phyloP scores from a whole-genome alignment of 2,888 invertebrate species.

The Pyralis farinalis region DNA sequence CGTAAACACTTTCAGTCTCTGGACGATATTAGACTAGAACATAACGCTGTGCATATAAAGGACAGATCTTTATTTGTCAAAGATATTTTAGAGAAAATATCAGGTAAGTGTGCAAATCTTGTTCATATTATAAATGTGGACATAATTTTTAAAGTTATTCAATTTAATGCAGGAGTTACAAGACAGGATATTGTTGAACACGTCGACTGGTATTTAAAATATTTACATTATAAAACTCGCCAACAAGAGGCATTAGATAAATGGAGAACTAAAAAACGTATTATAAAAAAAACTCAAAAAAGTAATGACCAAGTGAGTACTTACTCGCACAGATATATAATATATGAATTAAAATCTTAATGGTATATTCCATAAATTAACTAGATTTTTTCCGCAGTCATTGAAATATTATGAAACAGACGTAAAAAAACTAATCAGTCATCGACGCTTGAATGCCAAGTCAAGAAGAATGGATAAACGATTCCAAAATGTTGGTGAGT shows the following conservation, averaged over 20 bases:
- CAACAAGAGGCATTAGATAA: conserved; percentile 59
- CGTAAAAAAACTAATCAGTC: too few species aligned
- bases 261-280: conserved; percentile 50
- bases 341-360: too few species aligned
- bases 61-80: too few species aligned
- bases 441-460: too few species aligned
- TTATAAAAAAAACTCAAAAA: conserved; percentile 28
- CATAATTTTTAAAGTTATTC: neutral
- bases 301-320: conserved; percentile 1
- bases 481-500: neutral
- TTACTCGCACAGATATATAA: too few species aligned
- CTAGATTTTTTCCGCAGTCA: too few species aligned
- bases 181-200: conserved; percentile 43
- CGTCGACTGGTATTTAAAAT: conserved; percentile 57
- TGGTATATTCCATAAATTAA: too few species aligned
- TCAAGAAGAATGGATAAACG: neutral
- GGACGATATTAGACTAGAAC: too few species aligned
- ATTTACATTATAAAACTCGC: conserved; percentile 42
- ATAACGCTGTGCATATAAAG: too few species aligned
- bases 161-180: conserved; percentile 31
- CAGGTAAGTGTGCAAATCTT: conserved; percentile 31
- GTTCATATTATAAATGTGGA: too few species aligned
- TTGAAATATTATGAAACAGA: too few species aligned
- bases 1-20: conserved; percentile 32
- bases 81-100: conserved; percentile 42